Percentiles rank a stretch among this genome's conserved stretches.
These are phyloP conservation scores for Corythaixoides concolor DNA, from an alignment of 2,113 vertebrate species.

Conservation along the genomic window DNA sequence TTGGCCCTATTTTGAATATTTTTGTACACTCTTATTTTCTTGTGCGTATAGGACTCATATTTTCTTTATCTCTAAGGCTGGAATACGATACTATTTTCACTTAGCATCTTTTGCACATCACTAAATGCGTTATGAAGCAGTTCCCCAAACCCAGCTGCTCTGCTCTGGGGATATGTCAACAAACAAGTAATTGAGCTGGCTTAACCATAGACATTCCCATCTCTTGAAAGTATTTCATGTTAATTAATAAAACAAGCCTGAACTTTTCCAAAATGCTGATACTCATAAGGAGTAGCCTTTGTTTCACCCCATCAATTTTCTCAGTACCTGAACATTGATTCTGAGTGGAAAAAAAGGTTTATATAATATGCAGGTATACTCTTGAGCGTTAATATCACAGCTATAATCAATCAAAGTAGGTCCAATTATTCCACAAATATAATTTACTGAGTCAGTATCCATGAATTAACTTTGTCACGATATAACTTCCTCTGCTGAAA, in stretches of 20 bases:
- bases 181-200: not conserved
- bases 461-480: not conserved
- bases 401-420: not conserved
- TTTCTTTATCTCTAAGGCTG: conserved; percentile 28
- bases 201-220: not conserved
- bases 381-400: not conserved
- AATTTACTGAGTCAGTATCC: not conserved
- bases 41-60: not conserved
- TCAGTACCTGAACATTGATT: conserved; percentile 9
- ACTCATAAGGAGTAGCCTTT: not conserved
- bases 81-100: not conserved
- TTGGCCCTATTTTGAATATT: conserved; percentile 57
- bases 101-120: conserved; percentile 5
- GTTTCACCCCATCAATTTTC: conserved; percentile 20
- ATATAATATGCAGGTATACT: not conserved
- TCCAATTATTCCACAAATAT: not conserved
- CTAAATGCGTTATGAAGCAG: not conserved
- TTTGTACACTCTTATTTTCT: conserved; percentile 55
- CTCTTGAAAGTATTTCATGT: not conserved
- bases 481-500: not conserved
- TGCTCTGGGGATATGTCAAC: not conserved
- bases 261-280: not conserved
- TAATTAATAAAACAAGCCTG: conserved; percentile 42
- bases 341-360: not conserved
- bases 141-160: not conserved